Evolutionary conservation across 2,888 invertebrate species (phyloP), one percentile per base, ranked within the genome.

Genomic region (Hyposoter dolosus): DNA sequence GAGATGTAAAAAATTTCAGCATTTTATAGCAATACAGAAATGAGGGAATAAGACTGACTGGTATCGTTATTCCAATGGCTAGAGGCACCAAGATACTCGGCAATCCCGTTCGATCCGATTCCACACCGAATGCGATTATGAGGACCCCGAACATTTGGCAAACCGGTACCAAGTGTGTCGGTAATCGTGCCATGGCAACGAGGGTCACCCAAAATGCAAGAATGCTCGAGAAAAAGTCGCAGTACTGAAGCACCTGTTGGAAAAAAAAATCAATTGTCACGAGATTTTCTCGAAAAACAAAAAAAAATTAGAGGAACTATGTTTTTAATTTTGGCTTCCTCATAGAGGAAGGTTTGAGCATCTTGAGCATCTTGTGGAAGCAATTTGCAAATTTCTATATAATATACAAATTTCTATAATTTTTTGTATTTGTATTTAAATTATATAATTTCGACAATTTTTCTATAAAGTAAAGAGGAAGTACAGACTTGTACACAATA

Each of bases 171-270:
- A 94, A 90, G 68, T 92, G 91, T 19, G 92, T 91, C 1, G 94
- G 94, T 72, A 95, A 91, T 78, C 94, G 93, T 12, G 95, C 94
- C 94, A 96, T 95, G 40, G 95, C 95, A 56, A 96, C 93, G 69
- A 96, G 93, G 0, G 96, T 96, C 80, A 96, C 95, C 95, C 96
- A 96, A 91, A 96, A 95, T 17, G 96, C 95, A 85, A 95, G 93
- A 76, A 95, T 95, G 40, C 95, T 95, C 76, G 95, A 95, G 89
- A 95, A 95, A 91, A 96, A 96, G 92, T 96, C 96, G 88, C 95
- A 95, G 91, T 95, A 96, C 89, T 95, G 95, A 53, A 96, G 93
- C 19, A 95, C 95, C 93, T 95, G 83, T 6, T 32, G 88, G 85
- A 88, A 88, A 93, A 47, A 85, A 65, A 87, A 71, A 74, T 28